These are phyloP conservation scores for Thaumetopoea pityocampa DNA, from an alignment of 1,140 invertebrate species.

Conservation along the genomic window DNA sequence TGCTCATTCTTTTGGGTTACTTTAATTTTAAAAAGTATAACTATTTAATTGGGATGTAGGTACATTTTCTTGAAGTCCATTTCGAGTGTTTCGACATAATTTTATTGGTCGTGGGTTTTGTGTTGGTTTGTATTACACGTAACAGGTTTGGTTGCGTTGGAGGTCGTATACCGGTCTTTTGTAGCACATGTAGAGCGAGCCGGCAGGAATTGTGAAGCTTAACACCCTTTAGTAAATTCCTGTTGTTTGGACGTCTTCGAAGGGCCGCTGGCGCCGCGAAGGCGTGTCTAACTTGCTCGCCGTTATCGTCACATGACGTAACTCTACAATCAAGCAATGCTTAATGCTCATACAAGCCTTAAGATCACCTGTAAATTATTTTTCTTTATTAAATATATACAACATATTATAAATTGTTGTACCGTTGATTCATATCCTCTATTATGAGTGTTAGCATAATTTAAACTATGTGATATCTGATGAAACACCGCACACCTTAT, in stretches of 20 bases:
- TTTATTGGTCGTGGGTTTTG: slow-evolving; percentile 31
- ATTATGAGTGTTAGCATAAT: slow-evolving; percentile 7
- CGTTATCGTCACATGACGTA: slow-evolving; percentile 69
- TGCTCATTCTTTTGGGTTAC: slow-evolving; percentile 39
- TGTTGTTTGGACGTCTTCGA: slow-evolving; percentile 54
- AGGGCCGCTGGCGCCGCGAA: slow-evolving; percentile 61
- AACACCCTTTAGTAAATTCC: slow-evolving; percentile 55
- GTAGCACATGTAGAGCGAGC: slow-evolving; percentile 60
- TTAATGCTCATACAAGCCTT: slow-evolving; percentile 26
- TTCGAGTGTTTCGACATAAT: slow-evolving; percentile 34
- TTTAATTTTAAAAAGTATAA: slow-evolving; percentile 41
- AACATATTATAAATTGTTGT: slow-evolving; percentile 1
- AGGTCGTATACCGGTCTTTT: slow-evolving; percentile 64
- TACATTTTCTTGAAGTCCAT: slow-evolving; percentile 25
- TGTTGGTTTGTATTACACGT: slow-evolving; percentile 54
- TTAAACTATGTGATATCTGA: slow-evolving; percentile 12
- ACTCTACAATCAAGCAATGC: slow-evolving; percentile 35
- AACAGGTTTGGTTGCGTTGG: slow-evolving; percentile 70
- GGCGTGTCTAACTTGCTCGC: slow-evolving; percentile 60
- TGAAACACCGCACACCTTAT: slow-evolving; percentile 25
- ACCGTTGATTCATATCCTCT: slow-evolving; percentile 2
- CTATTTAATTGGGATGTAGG: slow-evolving; percentile 24
- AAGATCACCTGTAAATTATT: slow-evolving; percentile 25
- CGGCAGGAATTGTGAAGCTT: slow-evolving; percentile 42
- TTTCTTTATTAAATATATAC: slow-evolving; percentile 1